Percentiles rank a stretch among this genome's conserved stretches.
These are phyloP conservation scores for Botia kubotai DNA, from an alignment of 2,797 vertebrate species.

Conservation along the genomic window DNA sequence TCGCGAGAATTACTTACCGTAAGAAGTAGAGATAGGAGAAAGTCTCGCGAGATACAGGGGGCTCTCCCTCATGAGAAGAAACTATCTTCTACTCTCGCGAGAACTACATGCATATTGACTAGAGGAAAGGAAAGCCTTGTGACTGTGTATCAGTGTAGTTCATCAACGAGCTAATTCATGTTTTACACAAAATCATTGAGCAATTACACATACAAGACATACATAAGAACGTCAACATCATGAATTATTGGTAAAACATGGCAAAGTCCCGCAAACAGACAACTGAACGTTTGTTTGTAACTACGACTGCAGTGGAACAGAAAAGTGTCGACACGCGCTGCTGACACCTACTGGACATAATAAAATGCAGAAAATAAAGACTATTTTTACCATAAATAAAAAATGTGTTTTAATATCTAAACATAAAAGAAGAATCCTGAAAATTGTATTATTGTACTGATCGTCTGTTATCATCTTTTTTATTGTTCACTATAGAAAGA, in stretches of 20 bases:
- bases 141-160: background rate
- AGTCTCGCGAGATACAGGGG: constrained; percentile 7
- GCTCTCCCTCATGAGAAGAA: background rate
- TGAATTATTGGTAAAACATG: too few relatives aligned
- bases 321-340: background rate
- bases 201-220: background rate
- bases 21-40: background rate
- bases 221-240: too few relatives aligned
- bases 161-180: too few relatives aligned
- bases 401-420: too few relatives aligned
- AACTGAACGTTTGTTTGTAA: too few relatives aligned
- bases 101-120: background rate
- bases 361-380: too few relatives aligned
- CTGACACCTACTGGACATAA: constrained; percentile 14
- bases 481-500: too few relatives aligned
- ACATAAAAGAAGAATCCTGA: too few relatives aligned
- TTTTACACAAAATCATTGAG: background rate
- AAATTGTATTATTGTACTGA: too few relatives aligned
- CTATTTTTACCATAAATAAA: too few relatives aligned
- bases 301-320: background rate
- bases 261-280: too few relatives aligned
- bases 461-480: too few relatives aligned
- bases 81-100: constrained; percentile 21
- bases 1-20: constrained; percentile 74
- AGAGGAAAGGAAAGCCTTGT: background rate